Evolutionary conservation across 2,113 vertebrate species (phyloP), one percentile per base, ranked within the genome.

Genomic region (Sorex araneus): DNA sequence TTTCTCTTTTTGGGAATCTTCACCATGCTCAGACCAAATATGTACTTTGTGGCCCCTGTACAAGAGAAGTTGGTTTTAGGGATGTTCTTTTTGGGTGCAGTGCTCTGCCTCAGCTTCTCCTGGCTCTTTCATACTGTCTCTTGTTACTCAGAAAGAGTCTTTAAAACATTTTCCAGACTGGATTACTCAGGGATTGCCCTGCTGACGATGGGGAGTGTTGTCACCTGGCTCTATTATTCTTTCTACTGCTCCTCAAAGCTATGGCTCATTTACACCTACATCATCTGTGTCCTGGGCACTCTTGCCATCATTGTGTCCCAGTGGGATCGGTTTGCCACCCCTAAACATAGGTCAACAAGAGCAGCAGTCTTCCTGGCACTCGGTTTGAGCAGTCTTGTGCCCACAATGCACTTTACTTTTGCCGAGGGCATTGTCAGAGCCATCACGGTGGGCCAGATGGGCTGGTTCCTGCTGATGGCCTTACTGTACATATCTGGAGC

Each of bases 201-300:
- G 87, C 98, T 99, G 95, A 99, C 99, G 96, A 99, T 99, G 99
- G 99, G 99, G 93, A 99, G 99, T 92, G 99, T 99, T 1, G 99
- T 99, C 89, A 99, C 99, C 0, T 99, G 99, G 99, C 98, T 99
- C 94, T 99, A 99, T 93, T 99, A 99, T 94, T 99, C 99, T 0
- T 99, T 99, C 98, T 99, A 99, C 98, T 99, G 99, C 97, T 99
- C 99, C 87, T 99, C 99, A 5, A 99, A 99, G 98, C 99, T 99
- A 36, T 98, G 99, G 95, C 99, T 99, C 97, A 99, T 99, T 98
- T 99, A 99, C 98, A 98, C 99, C 98, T 99, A 99, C 97, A 99
- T 99, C 34, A 99, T 99, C 69, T 99, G 99, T 88, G 98, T 99
- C 93, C 98, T 99, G 94, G 99, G 99, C 95, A 99, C 99, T 71